Evolutionary conservation across 2,797 vertebrate genomes (phyloP).

Genomic region (Lycodopsis pacificus): DNA sequence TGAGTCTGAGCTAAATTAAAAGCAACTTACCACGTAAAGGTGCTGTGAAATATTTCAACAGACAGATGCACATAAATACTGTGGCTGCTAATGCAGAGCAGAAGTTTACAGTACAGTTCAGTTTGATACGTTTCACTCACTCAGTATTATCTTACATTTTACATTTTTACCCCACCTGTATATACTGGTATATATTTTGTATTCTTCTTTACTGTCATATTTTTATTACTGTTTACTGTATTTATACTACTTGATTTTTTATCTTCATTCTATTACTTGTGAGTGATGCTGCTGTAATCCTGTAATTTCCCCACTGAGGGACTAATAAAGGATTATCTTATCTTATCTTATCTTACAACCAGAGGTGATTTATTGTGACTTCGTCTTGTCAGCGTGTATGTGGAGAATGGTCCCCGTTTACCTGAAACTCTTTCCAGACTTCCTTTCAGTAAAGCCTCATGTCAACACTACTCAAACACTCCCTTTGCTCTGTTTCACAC

Average conservation of each 20-base stretch:
- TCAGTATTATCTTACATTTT: no score
- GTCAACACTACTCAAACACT: background rate
- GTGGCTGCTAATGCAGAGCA: background rate
- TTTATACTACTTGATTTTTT: no score
- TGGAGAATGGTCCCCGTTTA: background rate
- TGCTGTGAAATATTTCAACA: background rate
- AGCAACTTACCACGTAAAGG: background rate
- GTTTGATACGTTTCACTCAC: background rate
- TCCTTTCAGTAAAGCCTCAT: background rate
- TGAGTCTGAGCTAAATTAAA: background rate
- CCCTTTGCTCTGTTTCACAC: background rate
- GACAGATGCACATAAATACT: background rate
- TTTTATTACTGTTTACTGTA: no score
- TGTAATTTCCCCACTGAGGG: no score
- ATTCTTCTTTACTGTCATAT: no score
- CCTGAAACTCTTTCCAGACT: background rate
- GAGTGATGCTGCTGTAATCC: no score
- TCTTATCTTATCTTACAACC: no score
- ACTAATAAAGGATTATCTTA: no score
- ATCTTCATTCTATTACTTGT: no score
- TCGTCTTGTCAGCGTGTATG: background rate
- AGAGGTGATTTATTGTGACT: slow-evolving; percentile 15
- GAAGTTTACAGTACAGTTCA: background rate
- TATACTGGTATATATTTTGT: no score
- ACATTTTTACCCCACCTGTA: no score